Evolutionary conservation across 2,113 vertebrate species (phyloP), one percentile per base, ranked within the genome.

Genomic region (Heteronetta atricapilla): DNA sequence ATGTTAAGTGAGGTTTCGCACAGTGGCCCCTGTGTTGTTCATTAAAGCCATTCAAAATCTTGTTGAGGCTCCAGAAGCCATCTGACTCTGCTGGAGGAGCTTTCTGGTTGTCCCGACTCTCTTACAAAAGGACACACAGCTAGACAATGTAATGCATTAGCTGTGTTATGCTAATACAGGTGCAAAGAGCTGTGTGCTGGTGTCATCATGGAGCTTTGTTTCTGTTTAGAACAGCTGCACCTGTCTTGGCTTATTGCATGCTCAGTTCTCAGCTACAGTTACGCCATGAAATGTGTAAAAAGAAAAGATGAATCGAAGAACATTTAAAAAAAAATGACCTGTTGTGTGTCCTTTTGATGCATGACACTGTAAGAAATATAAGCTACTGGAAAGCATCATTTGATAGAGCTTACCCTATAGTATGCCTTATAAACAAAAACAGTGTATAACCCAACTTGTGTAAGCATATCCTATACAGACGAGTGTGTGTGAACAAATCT

Each of bases 401-500:
- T 84, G 84, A 59, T 40, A 74, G 9, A 68, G 33, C 68, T 89
- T 89, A 78, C 90, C 88, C 21, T 77, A 9, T 34, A 82, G 64
- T 36, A 88, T 53, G 69, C 23, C 11, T 79, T 55, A 68, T 66
- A 86, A 94, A 86, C 53, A 84, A 67, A 94, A 92, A 68, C 52
- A 75, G 2, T n/a, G 34, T 72, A 53, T 87, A 66, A 93, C 56
- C 34, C 52, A 73, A 3, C 23, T 40, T 85, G 40, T 59, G 60
- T 88, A 86, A 59, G 63, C 56, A 67, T 80, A 29, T 5, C 28
- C 86, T 67, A 50, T 23, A 13, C 42, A 80, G 66, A 25, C 7
- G 58, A 90, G 38, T 34, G 34, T 60, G 76, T 94, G 82, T 82
- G 91, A 83, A 93, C 94, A 76, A 89, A 0, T 93, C 77, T 90